Conservation (phyloP, 2,888 invertebrate genomes). For the Pterobdella sp. region DNA sequence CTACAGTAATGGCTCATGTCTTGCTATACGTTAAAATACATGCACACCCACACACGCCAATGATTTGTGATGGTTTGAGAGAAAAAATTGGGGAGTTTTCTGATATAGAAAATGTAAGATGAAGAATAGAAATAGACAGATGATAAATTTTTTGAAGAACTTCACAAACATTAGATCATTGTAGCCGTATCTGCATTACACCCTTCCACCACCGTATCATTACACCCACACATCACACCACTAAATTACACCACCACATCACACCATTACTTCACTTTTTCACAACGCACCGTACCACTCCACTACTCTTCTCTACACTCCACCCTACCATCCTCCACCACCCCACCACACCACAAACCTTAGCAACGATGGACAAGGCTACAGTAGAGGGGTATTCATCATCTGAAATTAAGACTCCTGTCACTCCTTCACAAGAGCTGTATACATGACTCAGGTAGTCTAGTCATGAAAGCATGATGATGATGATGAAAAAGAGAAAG, state of each 20-base stretch:
- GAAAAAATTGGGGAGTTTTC: too few species aligned
- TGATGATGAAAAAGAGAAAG: neutral
- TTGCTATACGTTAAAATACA: too few species aligned
- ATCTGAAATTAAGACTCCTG: slow-evolving; percentile 22
- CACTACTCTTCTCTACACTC: neutral
- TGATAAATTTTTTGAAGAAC: too few species aligned
- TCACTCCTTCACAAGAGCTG: neutral
- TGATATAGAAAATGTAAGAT: too few species aligned
- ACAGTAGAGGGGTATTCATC: slow-evolving; percentile 22
- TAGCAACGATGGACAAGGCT: slow-evolving; percentile 19
- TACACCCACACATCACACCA: neutral
- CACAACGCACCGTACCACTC: neutral
- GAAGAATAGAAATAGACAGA: too few species aligned
- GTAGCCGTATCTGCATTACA: too few species aligned
- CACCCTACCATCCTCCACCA: neutral
- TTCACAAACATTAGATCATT: too few species aligned
- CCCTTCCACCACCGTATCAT: neutral
- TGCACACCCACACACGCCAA: too few species aligned
- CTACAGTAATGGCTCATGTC: too few species aligned
- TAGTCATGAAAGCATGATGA: neutral
- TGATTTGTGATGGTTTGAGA: too few species aligned
- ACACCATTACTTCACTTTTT: neutral
- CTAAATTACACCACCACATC: neutral
- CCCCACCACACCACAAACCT: neutral
- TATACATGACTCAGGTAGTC: slow-evolving; percentile 24